These are phyloP conservation scores for Pedicia rivosa DNA, from an alignment of 2,888 invertebrate genomes.

Conservation along the genomic window DNA sequence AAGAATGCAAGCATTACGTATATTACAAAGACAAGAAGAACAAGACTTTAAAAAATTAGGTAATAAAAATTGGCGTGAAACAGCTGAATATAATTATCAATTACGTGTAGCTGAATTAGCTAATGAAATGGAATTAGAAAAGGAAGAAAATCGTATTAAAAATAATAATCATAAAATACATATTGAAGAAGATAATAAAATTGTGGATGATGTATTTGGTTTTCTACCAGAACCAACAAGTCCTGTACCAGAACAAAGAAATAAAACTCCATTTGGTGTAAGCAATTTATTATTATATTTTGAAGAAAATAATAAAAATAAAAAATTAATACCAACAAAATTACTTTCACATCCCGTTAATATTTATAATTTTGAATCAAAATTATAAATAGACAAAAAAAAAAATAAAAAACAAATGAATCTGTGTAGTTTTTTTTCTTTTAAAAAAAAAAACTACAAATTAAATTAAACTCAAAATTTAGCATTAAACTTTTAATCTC, in stretches of 20 bases:
- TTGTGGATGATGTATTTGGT: slow-evolving; percentile 51
- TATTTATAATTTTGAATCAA: slow-evolving; percentile 14
- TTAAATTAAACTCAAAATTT: no score
- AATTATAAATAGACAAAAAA: no score
- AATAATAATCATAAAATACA: slow-evolving; percentile 17
- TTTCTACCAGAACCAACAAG: slow-evolving; percentile 41
- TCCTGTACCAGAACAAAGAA: slow-evolving; percentile 15
- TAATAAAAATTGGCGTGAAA: slow-evolving; percentile 43
- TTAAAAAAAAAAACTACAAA: no score
- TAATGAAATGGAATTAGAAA: slow-evolving; percentile 37
- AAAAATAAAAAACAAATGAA: no score
- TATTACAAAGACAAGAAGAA: slow-evolving; percentile 41
- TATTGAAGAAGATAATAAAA: slow-evolving; percentile 38
- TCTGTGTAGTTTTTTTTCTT: no score
- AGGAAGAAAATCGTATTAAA: slow-evolving; percentile 19
- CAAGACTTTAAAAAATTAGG: slow-evolving; percentile 42
- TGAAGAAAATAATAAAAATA: slow-evolving; percentile 24
- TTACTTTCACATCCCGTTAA: slow-evolving; percentile 28
- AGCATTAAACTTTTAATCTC: no score
- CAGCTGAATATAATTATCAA: slow-evolving; percentile 54
- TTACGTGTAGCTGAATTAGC: slow-evolving; percentile 49
- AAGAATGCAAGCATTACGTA: slow-evolving; percentile 33
- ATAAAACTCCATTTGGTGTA: slow-evolving; percentile 14
- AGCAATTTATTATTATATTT: slow-evolving; percentile 30
- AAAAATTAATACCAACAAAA: slow-evolving; percentile 26